Base-by-base conservation (phyloP, 2,797 vertebrate species). In the Acipenser ruthenus region DNA sequence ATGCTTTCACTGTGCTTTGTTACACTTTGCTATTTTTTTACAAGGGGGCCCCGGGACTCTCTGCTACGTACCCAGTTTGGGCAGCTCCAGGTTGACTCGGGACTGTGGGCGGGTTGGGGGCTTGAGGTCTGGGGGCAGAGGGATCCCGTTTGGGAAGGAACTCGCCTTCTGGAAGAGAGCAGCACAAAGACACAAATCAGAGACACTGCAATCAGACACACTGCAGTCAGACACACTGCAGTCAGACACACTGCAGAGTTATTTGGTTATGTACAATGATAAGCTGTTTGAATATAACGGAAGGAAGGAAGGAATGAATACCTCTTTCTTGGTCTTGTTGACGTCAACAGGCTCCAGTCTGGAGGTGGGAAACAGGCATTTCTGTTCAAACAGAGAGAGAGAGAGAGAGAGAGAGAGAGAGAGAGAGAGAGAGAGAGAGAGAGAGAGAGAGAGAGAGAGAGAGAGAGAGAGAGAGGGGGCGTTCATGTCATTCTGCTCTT, bases 111-210 rank as follows among this genome's bases (percentile, higher is more conserved):
- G 83, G 60, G 80, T 86, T 55, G 93, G 93, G 1, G 93, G 92
- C 68, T 84, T 84, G 60, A 88, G 86, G 75, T 78, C 83, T 4
- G 93, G 92, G 7, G 90, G 90, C 49, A 90, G 85, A 6, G 90
- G 88, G 63, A 93, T 94, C 65, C 89, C 91, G 70, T 70, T 85
- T 49, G 86, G 80, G 9, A 55, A 37, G 23, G 23, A 4, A 37
- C 23, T 37, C 4, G 2, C 23, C 23, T 37, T 37, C 23, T 37
- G 23, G 23, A 37, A 37, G 23, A 37, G 2, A 37, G 23, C 23
- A 37, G 23, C 23, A 37, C 2, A 37, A 37, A 37, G 4, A 37
- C 23, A 37, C 2, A 37, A 37, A 37, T 37, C 55, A 11, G 10
- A 37, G 60, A 37, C 6, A 37, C 9, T 23, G 60, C 10, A 10